A percentile compares a stretch with the other conserved stretches of the same genome.
phyloP scores from a whole-genome alignment of 2,888 invertebrate genomes.

The Metellina segmentata region DNA sequence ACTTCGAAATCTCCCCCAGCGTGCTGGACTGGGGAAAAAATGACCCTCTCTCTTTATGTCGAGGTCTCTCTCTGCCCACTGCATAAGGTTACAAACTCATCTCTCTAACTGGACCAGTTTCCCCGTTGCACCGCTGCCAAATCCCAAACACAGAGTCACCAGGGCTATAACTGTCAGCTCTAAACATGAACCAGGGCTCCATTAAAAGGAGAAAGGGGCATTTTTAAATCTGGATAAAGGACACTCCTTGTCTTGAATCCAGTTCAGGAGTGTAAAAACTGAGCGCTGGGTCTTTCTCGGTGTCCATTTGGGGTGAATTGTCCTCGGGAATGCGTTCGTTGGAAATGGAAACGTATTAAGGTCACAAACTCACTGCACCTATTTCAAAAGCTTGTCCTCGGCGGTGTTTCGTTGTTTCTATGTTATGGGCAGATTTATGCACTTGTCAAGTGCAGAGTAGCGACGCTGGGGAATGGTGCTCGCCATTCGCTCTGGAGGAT shows the following conservation, averaged over 20 bases:
- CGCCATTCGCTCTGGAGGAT: no score
- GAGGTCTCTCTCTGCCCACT: background rate
- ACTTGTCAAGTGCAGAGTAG: background rate
- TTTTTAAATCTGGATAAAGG: slow-evolving; percentile 58
- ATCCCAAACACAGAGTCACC: slow-evolving; percentile 30
- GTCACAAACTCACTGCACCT: background rate
- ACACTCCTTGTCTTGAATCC: background rate
- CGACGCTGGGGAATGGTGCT: background rate
- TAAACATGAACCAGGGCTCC: slow-evolving; percentile 64
- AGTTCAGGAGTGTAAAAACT: background rate
- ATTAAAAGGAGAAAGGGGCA: slow-evolving; percentile 30
- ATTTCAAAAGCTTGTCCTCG: background rate
- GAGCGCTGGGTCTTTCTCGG: background rate
- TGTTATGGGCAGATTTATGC: background rate
- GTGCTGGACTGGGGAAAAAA: slow-evolving; percentile 41
- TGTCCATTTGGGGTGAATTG: slow-evolving; percentile 24
- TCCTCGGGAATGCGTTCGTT: background rate
- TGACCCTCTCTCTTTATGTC: slow-evolving; percentile 45
- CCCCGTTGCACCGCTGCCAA: slow-evolving; percentile 13
- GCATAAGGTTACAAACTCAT: slow-evolving; percentile 43
- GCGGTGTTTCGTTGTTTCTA: background rate
- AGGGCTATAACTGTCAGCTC: slow-evolving; percentile 57
- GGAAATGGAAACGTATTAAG: slow-evolving; percentile 2
- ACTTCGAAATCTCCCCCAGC: slow-evolving; percentile 34
- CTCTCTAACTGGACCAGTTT: slow-evolving; percentile 36